These are phyloP conservation scores for Xanthostigma xanthostigma DNA, from an alignment of 2,888 invertebrate genomes.

Conservation along the genomic window DNA sequence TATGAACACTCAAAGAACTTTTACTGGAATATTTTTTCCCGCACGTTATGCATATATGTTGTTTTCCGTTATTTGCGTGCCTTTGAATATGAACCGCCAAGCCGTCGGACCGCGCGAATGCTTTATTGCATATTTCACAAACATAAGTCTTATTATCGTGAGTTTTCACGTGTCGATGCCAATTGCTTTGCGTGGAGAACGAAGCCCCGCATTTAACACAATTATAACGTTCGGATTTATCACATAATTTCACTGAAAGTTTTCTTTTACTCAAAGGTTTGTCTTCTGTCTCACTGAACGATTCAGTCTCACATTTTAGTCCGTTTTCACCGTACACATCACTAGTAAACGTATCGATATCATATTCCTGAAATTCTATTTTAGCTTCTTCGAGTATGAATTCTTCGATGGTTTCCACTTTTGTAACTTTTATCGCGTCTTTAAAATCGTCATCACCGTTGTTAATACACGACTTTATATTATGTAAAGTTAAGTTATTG, in stretches of 20 bases:
- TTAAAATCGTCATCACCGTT: too few species aligned
- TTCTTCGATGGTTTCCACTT: too few species aligned
- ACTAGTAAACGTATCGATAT: too few species aligned
- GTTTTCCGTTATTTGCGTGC: slow-evolving; percentile 1
- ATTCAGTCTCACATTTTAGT: too few species aligned
- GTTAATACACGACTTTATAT: too few species aligned
- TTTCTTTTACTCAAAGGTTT: too few species aligned
- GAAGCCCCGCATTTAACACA: slow-evolving; percentile 1
- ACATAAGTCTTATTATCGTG: slow-evolving; percentile 1
- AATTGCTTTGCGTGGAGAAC: slow-evolving; percentile 1
- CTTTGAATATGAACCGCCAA: slow-evolving; percentile 4
- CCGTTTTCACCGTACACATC: too few species aligned
- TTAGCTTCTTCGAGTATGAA: too few species aligned
- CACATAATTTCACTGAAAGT: background rate
- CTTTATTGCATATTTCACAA: slow-evolving; percentile 2
- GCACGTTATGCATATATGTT: slow-evolving; percentile 1
- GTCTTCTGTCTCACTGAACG: too few species aligned
- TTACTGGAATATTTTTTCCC: slow-evolving; percentile 1
- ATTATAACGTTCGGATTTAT: background rate
- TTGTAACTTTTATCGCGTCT: too few species aligned
- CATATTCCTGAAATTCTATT: too few species aligned
- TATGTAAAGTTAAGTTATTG: too few species aligned
- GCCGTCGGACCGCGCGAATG: slow-evolving; percentile 1
- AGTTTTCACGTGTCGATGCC: slow-evolving; percentile 4
- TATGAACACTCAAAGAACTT: slow-evolving; percentile 1